phyloP scores from a whole-genome alignment of 2,113 vertebrate species.

The Epinephelus lanceolatus region DNA sequence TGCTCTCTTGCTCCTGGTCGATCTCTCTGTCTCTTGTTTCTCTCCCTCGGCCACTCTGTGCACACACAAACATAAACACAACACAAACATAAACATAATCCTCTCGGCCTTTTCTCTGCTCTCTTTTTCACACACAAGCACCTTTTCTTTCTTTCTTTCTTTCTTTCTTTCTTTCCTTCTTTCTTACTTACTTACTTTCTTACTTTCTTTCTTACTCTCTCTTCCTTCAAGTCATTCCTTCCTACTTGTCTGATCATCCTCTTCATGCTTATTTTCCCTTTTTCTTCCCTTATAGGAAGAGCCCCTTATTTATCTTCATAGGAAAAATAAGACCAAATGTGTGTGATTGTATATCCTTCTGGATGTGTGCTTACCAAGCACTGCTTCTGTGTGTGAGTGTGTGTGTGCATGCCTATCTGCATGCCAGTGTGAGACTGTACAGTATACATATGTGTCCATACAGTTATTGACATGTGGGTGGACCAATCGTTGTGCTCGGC shows the following conservation, averaged over 20 bases:
- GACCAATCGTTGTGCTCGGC: constrained; percentile 79
- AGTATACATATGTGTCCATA: constrained; percentile 78
- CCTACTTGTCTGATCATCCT: constrained; percentile 67
- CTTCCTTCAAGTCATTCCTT: constrained; percentile 41
- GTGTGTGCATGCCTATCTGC: constrained; percentile 78
- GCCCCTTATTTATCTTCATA: constrained; percentile 83
- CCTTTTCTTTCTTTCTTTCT: constrained; percentile 27
- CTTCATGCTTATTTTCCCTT: constrained; percentile 83
- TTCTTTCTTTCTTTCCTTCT: constrained; percentile 29
- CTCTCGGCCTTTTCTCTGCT: constrained; percentile 23
- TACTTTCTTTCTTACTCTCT: constrained; percentile 9
- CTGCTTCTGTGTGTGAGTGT: constrained; percentile 72
- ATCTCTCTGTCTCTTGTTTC: constrained; percentile 65
- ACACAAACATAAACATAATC: constrained; percentile 49
- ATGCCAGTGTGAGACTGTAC: constrained; percentile 79
- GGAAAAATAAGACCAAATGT: constrained; percentile 83
- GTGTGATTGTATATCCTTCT: constrained; percentile 75
- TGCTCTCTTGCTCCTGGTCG: constrained; percentile 55
- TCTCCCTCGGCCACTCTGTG: constrained; percentile 50
- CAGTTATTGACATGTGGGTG: constrained; percentile 81
- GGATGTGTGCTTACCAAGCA: constrained; percentile 80
- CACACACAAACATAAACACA: constrained; percentile 58
- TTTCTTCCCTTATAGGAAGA: constrained; percentile 88
- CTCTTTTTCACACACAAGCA: constrained; percentile 48
- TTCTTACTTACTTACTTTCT: constrained; percentile 7